Evolutionary conservation across 2,797 vertebrate genomes (phyloP).

Genomic region (Halcyon badia): DNA sequence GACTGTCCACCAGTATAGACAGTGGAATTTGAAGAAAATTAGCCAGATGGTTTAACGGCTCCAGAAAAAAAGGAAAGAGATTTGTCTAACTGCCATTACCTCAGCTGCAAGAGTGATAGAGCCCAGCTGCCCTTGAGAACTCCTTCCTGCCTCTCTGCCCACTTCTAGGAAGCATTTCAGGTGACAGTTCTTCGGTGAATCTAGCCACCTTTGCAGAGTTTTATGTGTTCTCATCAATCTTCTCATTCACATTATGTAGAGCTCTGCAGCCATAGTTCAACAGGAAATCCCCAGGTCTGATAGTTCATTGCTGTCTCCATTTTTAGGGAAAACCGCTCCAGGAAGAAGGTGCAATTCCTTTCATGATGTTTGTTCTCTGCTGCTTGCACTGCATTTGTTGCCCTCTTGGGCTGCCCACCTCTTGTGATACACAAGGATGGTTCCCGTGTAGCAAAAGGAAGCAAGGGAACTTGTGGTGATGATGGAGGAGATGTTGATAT

Average conservation of each 20-base stretch:
- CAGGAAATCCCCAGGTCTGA: neutral
- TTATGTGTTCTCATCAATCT: neutral
- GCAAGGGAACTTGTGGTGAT: neutral
- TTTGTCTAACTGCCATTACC: neutral
- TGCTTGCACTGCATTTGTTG: neutral
- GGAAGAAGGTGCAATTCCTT: neutral
- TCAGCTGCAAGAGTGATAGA: neutral
- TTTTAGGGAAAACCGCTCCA: neutral
- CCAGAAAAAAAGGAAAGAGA: neutral
- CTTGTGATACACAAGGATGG: neutral
- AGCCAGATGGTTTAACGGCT: neutral
- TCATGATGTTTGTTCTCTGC: neutral
- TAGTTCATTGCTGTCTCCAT: neutral
- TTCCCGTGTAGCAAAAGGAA: neutral
- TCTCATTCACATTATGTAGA: neutral
- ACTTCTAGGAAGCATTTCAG: neutral
- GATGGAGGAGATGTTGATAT: neutral
- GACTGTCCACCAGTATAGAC: neutral
- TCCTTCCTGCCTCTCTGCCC: neutral
- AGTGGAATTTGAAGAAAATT: neutral
- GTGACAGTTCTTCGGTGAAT: neutral
- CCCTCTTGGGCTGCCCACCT: neutral
- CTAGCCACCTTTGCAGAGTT: neutral
- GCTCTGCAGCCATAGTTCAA: neutral
- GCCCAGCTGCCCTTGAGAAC: neutral